phyloP scores from a whole-genome alignment of 2,888 invertebrate genomes.

The Melanargia galathea region DNA sequence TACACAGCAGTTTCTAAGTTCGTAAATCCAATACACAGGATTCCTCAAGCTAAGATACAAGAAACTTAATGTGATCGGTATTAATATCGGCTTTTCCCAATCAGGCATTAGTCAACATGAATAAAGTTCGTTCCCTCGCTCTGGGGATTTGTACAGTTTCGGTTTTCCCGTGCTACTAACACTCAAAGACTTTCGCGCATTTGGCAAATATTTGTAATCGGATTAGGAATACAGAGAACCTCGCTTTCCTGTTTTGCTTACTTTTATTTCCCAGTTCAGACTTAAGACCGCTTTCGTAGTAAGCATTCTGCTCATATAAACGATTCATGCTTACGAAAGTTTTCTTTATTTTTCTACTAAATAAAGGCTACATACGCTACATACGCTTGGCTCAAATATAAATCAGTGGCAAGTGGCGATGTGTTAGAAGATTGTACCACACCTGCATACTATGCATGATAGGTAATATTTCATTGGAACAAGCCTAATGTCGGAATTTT shows the following conservation, averaged over 20 bases:
- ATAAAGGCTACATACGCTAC: too few relatives aligned
- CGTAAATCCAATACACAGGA: not conserved
- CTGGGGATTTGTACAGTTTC: not conserved
- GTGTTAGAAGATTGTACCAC: too few relatives aligned
- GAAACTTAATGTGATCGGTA: not conserved
- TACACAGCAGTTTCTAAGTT: not conserved
- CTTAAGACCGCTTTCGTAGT: not conserved
- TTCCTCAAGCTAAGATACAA: not conserved
- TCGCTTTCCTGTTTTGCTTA: slow-evolving; percentile 8
- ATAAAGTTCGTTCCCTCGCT: not conserved
- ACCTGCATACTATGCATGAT: too few relatives aligned
- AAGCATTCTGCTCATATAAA: not conserved
- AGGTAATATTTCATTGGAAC: too few relatives aligned
- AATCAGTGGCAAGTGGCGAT: too few relatives aligned
- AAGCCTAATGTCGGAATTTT: too few relatives aligned
- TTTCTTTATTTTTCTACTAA: too few relatives aligned
- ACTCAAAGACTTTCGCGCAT: slow-evolving; percentile 9
- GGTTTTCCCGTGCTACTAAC: not conserved
- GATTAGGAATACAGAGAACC: slow-evolving; percentile 6
- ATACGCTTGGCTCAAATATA: too few relatives aligned
- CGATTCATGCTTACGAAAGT: too few relatives aligned
- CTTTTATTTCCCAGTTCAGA: not conserved
- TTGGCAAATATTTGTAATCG: slow-evolving; percentile 18
- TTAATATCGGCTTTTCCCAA: slow-evolving; percentile 3
- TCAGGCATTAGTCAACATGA: not conserved